Percentiles rank a stretch among this genome's conserved stretches.
These are phyloP conservation scores for Hemiscyllium ocellatum DNA, from an alignment of 2,113 vertebrate genomes.

Conservation along the genomic window DNA sequence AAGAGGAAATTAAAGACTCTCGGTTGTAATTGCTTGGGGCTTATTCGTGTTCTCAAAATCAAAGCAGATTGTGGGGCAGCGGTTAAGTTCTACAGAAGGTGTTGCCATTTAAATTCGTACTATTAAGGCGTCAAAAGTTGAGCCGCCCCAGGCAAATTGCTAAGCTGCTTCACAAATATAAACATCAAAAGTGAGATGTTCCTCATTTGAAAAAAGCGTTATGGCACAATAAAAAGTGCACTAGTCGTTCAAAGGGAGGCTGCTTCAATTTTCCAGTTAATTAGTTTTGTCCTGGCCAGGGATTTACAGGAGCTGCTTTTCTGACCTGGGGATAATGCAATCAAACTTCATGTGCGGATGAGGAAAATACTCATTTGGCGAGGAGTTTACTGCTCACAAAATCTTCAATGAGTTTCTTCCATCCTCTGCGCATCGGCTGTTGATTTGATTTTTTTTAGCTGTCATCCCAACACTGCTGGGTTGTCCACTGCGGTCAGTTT, in stretches of 20 bases:
- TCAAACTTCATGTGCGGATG: conserved; percentile 38
- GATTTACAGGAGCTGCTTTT: conserved; percentile 39
- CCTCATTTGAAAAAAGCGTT: neutral
- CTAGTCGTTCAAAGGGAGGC: neutral
- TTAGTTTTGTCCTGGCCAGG: conserved; percentile 40
- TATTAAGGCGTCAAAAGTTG: neutral
- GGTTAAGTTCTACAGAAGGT: neutral
- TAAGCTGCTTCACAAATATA: neutral
- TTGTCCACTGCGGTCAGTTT: conserved; percentile 36
- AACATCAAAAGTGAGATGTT: neutral
- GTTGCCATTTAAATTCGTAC: neutral
- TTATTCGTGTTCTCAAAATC: neutral
- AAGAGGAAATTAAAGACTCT: neutral
- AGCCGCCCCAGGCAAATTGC: neutral
- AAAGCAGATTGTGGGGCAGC: neutral
- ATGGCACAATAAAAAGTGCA: neutral
- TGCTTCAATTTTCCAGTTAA: conserved; percentile 40
- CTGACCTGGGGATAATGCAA: conserved; percentile 14
- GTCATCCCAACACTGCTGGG: conserved; percentile 37
- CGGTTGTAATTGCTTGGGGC: neutral
- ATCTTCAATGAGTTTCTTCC: conserved; percentile 41
- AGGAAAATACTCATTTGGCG: conserved; percentile 31
- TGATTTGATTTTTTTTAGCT: conserved; percentile 37
- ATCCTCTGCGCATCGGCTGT: conserved; percentile 39
- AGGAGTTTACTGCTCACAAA: neutral